Percentiles rank a stretch among this genome's conserved stretches.
phyloP scores from a whole-genome alignment of 2,888 invertebrate species.

The Aproaerema taeniolella region DNA sequence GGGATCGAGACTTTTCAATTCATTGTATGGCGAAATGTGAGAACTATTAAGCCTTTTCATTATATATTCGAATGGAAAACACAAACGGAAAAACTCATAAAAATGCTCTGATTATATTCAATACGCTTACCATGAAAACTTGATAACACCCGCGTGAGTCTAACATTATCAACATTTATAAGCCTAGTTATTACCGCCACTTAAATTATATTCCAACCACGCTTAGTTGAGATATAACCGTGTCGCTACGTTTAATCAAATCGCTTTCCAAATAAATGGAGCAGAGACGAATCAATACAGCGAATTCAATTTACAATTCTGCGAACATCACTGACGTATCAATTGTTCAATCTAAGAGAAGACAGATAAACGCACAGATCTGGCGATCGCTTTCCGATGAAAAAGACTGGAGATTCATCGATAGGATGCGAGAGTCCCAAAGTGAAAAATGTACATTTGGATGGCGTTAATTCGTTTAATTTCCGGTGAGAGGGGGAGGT shows the following conservation, averaged over 20 bases:
- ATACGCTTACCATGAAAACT: background rate
- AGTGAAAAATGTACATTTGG: slow-evolving; percentile 78
- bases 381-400: slow-evolving; percentile 63
- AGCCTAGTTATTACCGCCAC: slow-evolving; percentile 31
- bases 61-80: too few species aligned
- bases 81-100: too few species aligned
- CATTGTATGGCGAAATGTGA: slow-evolving; percentile 50
- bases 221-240: slow-evolving; percentile 48
- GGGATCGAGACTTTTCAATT: slow-evolving; percentile 54
- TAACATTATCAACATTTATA: slow-evolving; percentile 18
- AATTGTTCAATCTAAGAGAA: slow-evolving; percentile 72
- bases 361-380: slow-evolving; percentile 72
- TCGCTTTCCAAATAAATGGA: slow-evolving; percentile 65
- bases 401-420: slow-evolving; percentile 71
- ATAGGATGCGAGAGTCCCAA: slow-evolving; percentile 69
- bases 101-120: too few species aligned
- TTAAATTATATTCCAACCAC: slow-evolving; percentile 45
- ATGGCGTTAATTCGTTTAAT: slow-evolving; percentile 79
- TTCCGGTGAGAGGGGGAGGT: slow-evolving; percentile 66
- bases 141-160: slow-evolving; percentile 2
- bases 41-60: too few species aligned
- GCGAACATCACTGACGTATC: slow-evolving; percentile 72
- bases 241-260: slow-evolving; percentile 59
- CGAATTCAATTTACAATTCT: slow-evolving; percentile 72
- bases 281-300: slow-evolving; percentile 66